A percentile compares a stretch with the other conserved stretches of the same genome.
phyloP scores from a whole-genome alignment of 2,797 vertebrate genomes.

The Rhadinocentrus ornatus region DNA sequence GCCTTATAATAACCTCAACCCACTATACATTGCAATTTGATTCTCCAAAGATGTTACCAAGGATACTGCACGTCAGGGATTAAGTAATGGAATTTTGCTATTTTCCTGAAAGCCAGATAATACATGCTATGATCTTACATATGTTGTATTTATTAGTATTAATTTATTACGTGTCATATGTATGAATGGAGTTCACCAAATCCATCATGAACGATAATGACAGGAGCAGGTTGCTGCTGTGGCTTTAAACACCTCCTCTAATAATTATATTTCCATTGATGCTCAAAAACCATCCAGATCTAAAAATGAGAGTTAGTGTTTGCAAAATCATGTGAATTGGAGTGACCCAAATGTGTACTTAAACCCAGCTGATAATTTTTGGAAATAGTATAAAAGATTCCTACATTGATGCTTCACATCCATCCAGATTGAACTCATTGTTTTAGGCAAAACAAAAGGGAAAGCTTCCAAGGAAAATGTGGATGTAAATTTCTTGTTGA shows the following conservation, averaged over 20 bases:
- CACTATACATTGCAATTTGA: slow-evolving; percentile 4
- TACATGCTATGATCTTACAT: neutral
- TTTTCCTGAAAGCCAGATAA: too few species aligned
- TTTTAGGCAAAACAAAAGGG: neutral
- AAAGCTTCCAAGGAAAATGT: neutral
- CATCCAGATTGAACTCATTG: neutral
- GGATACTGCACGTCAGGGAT: neutral
- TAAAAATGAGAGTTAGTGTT: neutral
- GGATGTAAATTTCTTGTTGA: neutral
- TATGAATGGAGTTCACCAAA: too few species aligned
- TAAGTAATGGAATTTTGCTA: slow-evolving; percentile 24
- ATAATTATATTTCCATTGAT: neutral
- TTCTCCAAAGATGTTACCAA: slow-evolving; percentile 18
- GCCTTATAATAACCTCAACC: neutral
- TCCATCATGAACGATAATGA: too few species aligned
- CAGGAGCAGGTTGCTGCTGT: too few species aligned
- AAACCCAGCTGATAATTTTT: too few species aligned
- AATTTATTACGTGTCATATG: too few species aligned
- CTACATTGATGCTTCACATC: neutral
- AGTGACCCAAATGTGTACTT: too few species aligned
- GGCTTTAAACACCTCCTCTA: neutral
- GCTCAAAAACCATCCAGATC: neutral
- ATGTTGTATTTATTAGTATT: neutral
- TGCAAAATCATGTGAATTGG: too few species aligned
- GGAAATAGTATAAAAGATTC: too few species aligned